Evolutionary conservation across 2,797 vertebrate species (phyloP).

Genomic region (Liparis tanakae): DNA sequence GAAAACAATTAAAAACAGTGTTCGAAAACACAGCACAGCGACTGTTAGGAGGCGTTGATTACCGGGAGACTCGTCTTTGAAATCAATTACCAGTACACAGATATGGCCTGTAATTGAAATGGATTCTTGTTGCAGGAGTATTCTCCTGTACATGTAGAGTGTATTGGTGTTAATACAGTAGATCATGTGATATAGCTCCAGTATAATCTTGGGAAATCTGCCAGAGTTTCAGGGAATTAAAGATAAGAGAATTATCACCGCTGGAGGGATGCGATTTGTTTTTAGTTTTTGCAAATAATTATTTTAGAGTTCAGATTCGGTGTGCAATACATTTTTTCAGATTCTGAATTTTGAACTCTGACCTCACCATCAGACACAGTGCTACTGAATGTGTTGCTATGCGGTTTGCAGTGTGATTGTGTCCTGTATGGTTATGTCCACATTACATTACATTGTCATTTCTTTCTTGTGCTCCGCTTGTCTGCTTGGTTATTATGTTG

Average conservation of each 20-base stretch:
- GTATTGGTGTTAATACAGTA: background rate
- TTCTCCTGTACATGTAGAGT: slow-evolving; percentile 19
- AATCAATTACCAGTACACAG: slow-evolving; percentile 65
- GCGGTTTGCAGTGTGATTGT: background rate
- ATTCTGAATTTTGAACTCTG: background rate
- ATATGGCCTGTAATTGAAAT: slow-evolving; percentile 78
- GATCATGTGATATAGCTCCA: background rate
- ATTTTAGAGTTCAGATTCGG: background rate
- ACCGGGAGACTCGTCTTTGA: slow-evolving; percentile 52
- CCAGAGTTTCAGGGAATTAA: background rate
- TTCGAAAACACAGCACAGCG: slow-evolving; percentile 46
- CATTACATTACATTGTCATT: background rate
- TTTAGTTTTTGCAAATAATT: background rate
- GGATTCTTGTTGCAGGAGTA: slow-evolving; percentile 63
- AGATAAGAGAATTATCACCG: background rate
- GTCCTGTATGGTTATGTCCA: background rate
- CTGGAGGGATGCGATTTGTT: background rate
- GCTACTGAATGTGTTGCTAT: background rate
- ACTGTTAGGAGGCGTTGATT: slow-evolving; percentile 51
- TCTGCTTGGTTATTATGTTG: background rate
- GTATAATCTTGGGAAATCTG: background rate
- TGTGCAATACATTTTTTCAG: background rate
- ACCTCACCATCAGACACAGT: background rate
- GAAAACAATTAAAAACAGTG: slow-evolving; percentile 62
- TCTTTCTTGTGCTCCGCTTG: background rate